Conservation (phyloP, 2,888 invertebrate species). For the Pseudococcus viburni region DNA sequence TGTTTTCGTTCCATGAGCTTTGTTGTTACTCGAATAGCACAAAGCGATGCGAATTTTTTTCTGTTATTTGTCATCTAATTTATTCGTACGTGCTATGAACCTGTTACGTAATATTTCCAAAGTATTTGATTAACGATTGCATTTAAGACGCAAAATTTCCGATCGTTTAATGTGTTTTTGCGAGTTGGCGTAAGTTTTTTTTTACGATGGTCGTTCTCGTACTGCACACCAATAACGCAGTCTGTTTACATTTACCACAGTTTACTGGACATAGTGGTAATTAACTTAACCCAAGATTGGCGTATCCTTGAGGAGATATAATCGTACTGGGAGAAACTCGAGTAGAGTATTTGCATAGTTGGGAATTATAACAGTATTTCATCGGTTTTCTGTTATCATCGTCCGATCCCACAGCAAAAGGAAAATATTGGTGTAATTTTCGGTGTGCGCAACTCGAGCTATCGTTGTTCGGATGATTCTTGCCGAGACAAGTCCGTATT, state of each 20-base stretch:
- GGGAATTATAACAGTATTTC: slow-evolving; percentile 10
- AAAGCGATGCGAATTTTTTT: background rate
- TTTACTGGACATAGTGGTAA: slow-evolving; percentile 16
- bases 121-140: slow-evolving; percentile 18
- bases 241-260: background rate
- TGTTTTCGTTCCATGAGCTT: no score
- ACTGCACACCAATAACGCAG: background rate
- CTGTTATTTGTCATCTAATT: background rate
- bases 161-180: slow-evolving; percentile 2
- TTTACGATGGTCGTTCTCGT: background rate
- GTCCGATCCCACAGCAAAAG: background rate
- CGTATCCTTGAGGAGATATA: slow-evolving; percentile 5
- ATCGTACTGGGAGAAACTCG: slow-evolving; percentile 27
- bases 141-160: background rate
- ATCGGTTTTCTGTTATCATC: slow-evolving; percentile 5
- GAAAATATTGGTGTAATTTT: background rate
- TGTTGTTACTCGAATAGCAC: background rate
- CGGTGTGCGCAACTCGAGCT: background rate
- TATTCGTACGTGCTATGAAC: slow-evolving; percentile 20
- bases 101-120: slow-evolving; percentile 23
- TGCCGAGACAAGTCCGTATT: slow-evolving; percentile 41
- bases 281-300: slow-evolving; percentile 12
- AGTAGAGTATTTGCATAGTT: slow-evolving; percentile 9
- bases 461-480: slow-evolving; percentile 14
- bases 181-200: background rate